Evolutionary conservation across 2,797 vertebrate genomes (phyloP), one percentile per base, ranked within the genome.

Genomic region (Gymnoscopelus braueri): DNA sequence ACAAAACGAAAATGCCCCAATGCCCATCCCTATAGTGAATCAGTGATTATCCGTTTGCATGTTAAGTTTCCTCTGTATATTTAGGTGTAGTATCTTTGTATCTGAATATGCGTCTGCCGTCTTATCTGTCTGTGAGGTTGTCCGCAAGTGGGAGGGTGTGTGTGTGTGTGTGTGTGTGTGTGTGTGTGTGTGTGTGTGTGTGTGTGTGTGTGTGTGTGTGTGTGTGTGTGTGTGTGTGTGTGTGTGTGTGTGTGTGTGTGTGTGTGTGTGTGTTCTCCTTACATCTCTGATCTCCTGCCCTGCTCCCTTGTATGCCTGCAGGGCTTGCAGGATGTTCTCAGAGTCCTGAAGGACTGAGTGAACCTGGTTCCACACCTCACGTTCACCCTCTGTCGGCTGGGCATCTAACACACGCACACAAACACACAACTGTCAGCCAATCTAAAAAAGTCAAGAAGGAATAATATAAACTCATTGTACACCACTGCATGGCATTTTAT

Each of bases 241-340:
- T n/a, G n/a, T n/a, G n/a, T n/a, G n/a, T n/a, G n/a, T n/a, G n/a
- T n/a, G n/a, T n/a, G n/a, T n/a, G n/a, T n/a, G n/a, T 35, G 60
- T 29, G 14, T 64, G 29, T 24, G 15, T 23, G 3, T 52, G n/a
- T 59, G 47, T 0, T 75, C 44, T 67, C 81, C 94, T 62, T 93
- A 98, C 98, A 82, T 99, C 97, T 96, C 97, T 93, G 89, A 99
- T 99, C 93, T 99, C 98, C 76, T 96, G 96, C 55, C 97, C 97
- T 0, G 98, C 98, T 83, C 98, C 98, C 87, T 99, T 99, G 92
- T 99, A 99, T 0, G 96, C 95, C 89, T 99, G 98, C 64, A 99
- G 94, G 78, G 96, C 96, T 3, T 90, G 81, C 50, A 99, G 94
- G 90, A 99, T 98, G 88, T 92, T 98, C 92, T 99, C 98, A 0